A percentile compares a stretch with the other conserved stretches of the same genome.
phyloP scores from a whole-genome alignment of 2,797 vertebrate genomes.

The Brachymystax lenok region DNA sequence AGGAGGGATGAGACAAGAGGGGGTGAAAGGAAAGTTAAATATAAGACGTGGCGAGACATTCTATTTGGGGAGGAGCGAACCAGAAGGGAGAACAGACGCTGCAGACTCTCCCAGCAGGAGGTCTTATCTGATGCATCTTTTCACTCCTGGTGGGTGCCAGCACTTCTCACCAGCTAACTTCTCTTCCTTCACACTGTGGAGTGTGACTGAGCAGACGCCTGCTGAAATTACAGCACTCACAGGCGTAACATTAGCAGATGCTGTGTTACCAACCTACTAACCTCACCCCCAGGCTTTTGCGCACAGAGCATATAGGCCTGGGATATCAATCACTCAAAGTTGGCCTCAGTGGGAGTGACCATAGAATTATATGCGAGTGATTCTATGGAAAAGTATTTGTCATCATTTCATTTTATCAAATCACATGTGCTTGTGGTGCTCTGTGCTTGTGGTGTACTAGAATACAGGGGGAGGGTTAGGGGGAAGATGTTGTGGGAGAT shows the following conservation, averaged over 20 bases:
- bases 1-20: not conserved
- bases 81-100: constrained; percentile 66
- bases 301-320: no score
- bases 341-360: no score
- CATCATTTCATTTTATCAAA: no score
- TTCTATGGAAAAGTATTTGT: no score
- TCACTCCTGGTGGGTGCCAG: constrained; percentile 61
- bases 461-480: no score
- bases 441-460: no score
- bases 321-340: no score
- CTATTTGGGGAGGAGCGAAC: constrained; percentile 65
- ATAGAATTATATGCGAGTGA: no score
- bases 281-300: no score
- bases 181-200: constrained; percentile 7
- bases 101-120: constrained; percentile 63
- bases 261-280: constrained; percentile 1
- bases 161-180: not conserved
- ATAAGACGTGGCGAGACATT: constrained; percentile 49
- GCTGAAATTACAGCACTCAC: constrained; percentile 26
- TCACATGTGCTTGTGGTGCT: no score
- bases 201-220: constrained; percentile 39
- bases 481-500: no score
- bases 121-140: constrained; percentile 63
- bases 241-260: constrained; percentile 30
- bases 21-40: constrained; percentile 7